Evolutionary conservation across 2,797 vertebrate species (phyloP).

Genomic region (Monodelphis domestica): DNA sequence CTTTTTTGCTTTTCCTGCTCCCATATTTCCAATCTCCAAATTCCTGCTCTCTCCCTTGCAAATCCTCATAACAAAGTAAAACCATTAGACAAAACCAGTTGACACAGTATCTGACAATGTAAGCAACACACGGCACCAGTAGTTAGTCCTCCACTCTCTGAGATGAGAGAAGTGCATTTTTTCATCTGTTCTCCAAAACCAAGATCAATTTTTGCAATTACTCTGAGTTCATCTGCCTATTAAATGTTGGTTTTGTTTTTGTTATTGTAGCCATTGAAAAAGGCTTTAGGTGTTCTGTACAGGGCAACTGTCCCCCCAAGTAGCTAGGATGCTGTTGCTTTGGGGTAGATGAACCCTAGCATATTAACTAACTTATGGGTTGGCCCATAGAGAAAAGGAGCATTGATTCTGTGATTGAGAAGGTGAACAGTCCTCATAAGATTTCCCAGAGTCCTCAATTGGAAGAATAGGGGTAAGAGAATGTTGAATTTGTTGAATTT

Average conservation of each 20-base stretch:
- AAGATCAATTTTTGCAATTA: background rate
- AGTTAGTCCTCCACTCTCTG: background rate
- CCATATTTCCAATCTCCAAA: background rate
- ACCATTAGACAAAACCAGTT: background rate
- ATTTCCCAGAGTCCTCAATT: background rate
- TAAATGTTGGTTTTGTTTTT: background rate
- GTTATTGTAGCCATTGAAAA: background rate
- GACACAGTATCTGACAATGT: background rate
- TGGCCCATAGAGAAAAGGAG: background rate
- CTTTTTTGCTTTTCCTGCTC: no score
- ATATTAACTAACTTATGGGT: background rate
- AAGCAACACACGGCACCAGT: background rate
- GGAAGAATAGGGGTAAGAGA: background rate
- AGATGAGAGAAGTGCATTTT: background rate
- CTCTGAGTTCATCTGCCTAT: background rate
- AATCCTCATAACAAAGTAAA: background rate
- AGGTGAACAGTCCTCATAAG: background rate
- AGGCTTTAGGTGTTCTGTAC: background rate
- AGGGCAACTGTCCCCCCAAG: background rate
- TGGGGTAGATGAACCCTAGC: background rate
- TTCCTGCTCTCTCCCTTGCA: background rate
- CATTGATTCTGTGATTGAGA: background rate
- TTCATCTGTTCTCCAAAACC: background rate
- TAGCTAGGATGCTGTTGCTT: background rate
- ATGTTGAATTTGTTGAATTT: background rate